A percentile compares a stretch with the other conserved stretches of the same genome.
These are phyloP conservation scores for Pelvicachromis taeniatus DNA, from an alignment of 2,113 vertebrate genomes.

Conservation along the genomic window DNA sequence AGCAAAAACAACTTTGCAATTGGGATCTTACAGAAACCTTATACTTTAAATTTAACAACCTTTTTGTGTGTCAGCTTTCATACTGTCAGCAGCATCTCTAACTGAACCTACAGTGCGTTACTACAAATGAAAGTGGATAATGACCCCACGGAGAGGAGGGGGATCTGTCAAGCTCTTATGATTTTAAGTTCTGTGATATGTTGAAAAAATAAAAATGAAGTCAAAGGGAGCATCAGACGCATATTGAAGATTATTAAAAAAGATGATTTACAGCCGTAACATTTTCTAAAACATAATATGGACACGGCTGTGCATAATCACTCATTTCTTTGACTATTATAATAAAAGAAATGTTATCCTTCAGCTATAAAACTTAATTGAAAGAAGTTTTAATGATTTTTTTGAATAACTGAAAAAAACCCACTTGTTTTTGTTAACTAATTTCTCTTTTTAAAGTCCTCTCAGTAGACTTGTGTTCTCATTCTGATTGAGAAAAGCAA, in stretches of 20 bases:
- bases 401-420: not conserved
- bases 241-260: constrained; percentile 1
- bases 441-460: not conserved
- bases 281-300: not conserved
- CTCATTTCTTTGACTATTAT: not conserved
- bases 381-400: not conserved
- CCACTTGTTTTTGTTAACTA: not conserved
- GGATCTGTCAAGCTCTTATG: constrained; percentile 28
- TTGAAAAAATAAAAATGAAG: constrained; percentile 8
- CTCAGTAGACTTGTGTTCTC: not conserved
- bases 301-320: not conserved
- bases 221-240: not conserved
- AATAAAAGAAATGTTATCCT: not conserved
- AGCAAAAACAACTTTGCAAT: constrained; percentile 31
- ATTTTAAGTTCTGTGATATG: not conserved
- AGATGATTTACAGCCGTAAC: not conserved
- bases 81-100: constrained; percentile 33
- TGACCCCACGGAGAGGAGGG: constrained; percentile 12
- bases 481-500: not conserved
- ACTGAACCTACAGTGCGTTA: constrained; percentile 10
- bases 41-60: constrained; percentile 34
- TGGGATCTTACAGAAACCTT: constrained; percentile 11
- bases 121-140: constrained; percentile 54
- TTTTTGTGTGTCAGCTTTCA: constrained; percentile 43
- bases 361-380: not conserved